A percentile compares a stretch with the other conserved stretches of the same genome.
These are phyloP conservation scores for Tetranychus truncatus DNA, from an alignment of 2,888 invertebrate species.

Conservation along the genomic window DNA sequence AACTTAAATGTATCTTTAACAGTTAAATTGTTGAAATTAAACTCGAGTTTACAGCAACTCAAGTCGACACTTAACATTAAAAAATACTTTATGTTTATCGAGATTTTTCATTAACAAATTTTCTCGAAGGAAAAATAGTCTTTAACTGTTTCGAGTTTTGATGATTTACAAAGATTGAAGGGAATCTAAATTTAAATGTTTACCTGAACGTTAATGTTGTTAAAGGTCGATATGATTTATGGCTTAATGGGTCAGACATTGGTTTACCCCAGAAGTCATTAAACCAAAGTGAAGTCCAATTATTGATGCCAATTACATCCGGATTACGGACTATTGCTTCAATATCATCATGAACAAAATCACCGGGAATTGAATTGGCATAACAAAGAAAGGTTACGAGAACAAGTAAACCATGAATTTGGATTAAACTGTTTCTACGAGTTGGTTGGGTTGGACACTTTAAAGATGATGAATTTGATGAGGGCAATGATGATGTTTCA, in stretches of 20 bases:
- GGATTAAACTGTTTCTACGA: background rate
- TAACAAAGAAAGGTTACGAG: constrained; percentile 23
- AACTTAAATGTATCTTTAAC: too few species aligned
- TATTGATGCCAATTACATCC: constrained; percentile 52
- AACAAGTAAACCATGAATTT: constrained; percentile 17
- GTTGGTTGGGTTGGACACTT: background rate
- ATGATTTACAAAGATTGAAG: too few species aligned
- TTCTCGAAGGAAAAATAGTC: too few species aligned
- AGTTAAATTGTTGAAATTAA: too few species aligned
- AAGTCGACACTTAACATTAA: too few species aligned
- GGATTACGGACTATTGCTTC: constrained; percentile 61
- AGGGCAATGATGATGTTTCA: too few species aligned
- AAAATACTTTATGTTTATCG: too few species aligned
- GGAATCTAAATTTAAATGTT: background rate
- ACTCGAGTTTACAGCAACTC: too few species aligned
- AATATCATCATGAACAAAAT: constrained; percentile 73
- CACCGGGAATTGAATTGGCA: constrained; percentile 43
- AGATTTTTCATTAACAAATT: too few species aligned
- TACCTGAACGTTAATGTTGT: constrained; percentile 67
- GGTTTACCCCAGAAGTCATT: constrained; percentile 82
- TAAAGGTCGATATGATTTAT: constrained; percentile 68
- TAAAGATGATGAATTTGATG: background rate
- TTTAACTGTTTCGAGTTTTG: too few species aligned
- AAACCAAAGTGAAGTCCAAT: constrained; percentile 44
- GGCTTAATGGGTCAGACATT: constrained; percentile 59